phyloP scores from a whole-genome alignment of 2,888 invertebrate genomes.

The Blera fallax region DNA sequence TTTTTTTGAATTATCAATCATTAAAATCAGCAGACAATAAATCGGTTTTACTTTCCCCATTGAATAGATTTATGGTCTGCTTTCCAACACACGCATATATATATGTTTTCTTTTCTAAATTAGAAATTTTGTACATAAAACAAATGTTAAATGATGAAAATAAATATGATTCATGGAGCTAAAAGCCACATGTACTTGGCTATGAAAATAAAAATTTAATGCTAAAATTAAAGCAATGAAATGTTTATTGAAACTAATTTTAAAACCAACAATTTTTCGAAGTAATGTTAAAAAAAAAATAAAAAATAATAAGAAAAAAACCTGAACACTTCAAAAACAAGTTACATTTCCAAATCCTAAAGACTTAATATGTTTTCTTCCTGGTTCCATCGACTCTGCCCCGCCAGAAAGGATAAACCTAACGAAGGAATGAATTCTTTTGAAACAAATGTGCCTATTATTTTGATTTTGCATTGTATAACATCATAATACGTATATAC shows the following conservation, averaged over 20 bases:
- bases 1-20: slow-evolving; percentile 17
- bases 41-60: neutral
- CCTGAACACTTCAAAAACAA: neutral
- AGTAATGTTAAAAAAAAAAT: slow-evolving; percentile 1
- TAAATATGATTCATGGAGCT: slow-evolving; percentile 21
- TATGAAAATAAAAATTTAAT: slow-evolving; percentile 27
- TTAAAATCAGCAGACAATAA: neutral
- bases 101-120: slow-evolving; percentile 67
- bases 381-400: slow-evolving; percentile 14
- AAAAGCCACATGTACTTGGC: slow-evolving; percentile 51
- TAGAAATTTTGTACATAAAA: slow-evolving; percentile 68
- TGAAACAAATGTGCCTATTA: slow-evolving; percentile 58
- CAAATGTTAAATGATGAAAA: slow-evolving; percentile 22
- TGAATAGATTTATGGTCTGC: slow-evolving; percentile 23
- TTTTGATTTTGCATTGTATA: slow-evolving; percentile 55
- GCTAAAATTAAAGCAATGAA: slow-evolving; percentile 13
- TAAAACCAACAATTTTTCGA: slow-evolving; percentile 28
- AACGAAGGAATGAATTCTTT: slow-evolving; percentile 5
- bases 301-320: neutral
- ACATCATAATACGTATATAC: slow-evolving; percentile 30
- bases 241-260: slow-evolving; percentile 26
- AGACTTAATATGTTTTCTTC: slow-evolving; percentile 46
- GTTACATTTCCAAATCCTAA: slow-evolving; percentile 43
- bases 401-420: neutral
- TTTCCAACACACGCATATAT: slow-evolving; percentile 3